These are phyloP conservation scores for Eptesicus fuscus DNA, from an alignment of 2,113 vertebrate species.

Conservation along the genomic window DNA sequence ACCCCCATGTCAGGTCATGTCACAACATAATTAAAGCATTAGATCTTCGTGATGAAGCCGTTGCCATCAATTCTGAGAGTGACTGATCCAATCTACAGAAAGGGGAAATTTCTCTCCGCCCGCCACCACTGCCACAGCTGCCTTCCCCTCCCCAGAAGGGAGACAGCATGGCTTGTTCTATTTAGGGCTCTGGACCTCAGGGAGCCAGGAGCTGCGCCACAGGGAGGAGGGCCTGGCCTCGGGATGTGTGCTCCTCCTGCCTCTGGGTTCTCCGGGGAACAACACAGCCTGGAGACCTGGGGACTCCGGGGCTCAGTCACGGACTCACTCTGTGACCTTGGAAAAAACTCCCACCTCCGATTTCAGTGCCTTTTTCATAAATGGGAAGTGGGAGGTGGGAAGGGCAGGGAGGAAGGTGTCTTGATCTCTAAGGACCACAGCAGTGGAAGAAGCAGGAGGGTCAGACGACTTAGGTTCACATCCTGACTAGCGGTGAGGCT, in stretches of 20 bases:
- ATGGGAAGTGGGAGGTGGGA: not conserved
- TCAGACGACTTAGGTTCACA: not conserved
- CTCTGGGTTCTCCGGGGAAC: conserved; percentile 55
- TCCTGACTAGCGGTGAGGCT: not conserved
- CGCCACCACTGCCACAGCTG: conserved; percentile 75
- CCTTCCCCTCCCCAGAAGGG: conserved; percentile 71
- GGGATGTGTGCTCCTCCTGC: conserved; percentile 34
- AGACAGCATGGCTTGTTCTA: conserved; percentile 66
- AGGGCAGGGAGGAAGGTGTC: not conserved
- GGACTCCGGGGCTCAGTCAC: conserved; percentile 35
- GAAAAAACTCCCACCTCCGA: not conserved
- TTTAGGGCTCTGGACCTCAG: conserved; percentile 75
- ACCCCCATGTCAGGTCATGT: conserved; percentile 84
- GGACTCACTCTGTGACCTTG: not conserved
- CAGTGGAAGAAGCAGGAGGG: not conserved
- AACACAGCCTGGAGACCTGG: not conserved
- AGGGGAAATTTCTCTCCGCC: conserved; percentile 80
- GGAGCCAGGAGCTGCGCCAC: conserved; percentile 70
- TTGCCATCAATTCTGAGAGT: conserved; percentile 82
- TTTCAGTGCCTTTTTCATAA: not conserved
- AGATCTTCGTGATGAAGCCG: conserved; percentile 83
- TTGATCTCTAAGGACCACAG: not conserved
- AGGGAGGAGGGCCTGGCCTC: conserved; percentile 52
- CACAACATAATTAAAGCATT: conserved; percentile 88
- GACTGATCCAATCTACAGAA: conserved; percentile 81